Conservation (phyloP, 2,888 invertebrate species). For the Drosophila subquinaria region DNA sequence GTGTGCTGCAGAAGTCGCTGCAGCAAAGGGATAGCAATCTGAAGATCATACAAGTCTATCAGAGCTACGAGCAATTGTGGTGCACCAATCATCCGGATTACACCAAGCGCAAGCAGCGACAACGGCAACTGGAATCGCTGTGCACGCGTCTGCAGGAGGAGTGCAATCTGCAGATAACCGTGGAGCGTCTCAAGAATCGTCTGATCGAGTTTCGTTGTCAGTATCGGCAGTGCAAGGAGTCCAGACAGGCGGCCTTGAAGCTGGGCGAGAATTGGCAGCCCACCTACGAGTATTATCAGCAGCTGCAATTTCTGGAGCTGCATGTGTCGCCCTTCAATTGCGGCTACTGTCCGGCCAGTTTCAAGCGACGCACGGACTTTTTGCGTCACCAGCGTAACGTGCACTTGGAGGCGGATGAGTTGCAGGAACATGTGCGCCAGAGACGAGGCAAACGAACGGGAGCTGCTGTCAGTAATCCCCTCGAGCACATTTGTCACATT, state of each 20-base stretch:
- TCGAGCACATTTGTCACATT: conserved; percentile 80
- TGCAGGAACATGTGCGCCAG: conserved; percentile 12
- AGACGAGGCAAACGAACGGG: conserved; percentile 1
- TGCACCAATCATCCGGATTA: conserved; percentile 76
- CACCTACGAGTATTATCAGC: conserved; percentile 73
- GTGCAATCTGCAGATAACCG: conserved; percentile 69
- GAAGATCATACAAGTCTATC: conserved; percentile 77
- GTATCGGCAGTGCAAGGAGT: conserved; percentile 75
- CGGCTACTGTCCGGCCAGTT: conserved; percentile 60
- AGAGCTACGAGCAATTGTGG: conserved; percentile 77
- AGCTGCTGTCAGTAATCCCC: conserved; percentile 16
- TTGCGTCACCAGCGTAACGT: conserved; percentile 67
- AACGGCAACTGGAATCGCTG: conserved; percentile 69
- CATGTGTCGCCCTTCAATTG: conserved; percentile 81
- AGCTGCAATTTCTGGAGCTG: conserved; percentile 72
- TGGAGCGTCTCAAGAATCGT: conserved; percentile 75
- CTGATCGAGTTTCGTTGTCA: conserved; percentile 76
- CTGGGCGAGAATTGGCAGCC: conserved; percentile 62
- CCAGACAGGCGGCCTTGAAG: conserved; percentile 57
- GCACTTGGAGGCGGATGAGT: conserved; percentile 47
- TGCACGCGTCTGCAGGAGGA: conserved; percentile 75
- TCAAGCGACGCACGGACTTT: conserved; percentile 73
- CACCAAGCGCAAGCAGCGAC: conserved; percentile 73
- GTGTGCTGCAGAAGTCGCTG: conserved; percentile 66
- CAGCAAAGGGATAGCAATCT: conserved; percentile 71